Percentiles rank a stretch among this genome's conserved stretches.
Conservation (phyloP, 2,888 invertebrate species). For the Calliphora vomitoria region DNA sequence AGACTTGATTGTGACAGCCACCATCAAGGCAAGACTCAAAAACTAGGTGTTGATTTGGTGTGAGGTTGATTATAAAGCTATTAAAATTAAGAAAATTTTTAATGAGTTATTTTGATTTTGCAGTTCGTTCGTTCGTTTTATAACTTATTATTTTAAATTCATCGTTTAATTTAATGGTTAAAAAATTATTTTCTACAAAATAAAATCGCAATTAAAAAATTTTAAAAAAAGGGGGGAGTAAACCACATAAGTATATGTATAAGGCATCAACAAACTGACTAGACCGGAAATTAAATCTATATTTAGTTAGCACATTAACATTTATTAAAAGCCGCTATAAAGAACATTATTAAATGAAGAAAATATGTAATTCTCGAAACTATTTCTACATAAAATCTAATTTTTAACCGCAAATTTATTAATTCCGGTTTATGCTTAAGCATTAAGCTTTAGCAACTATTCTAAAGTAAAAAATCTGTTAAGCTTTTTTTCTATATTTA, state of each 20-base stretch:
- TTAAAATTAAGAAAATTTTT: slow-evolving; percentile 66
- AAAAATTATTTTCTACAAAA: slow-evolving; percentile 48
- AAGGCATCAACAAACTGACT: neutral
- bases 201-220: slow-evolving; percentile 41
- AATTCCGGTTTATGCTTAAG: too few species aligned
- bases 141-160: slow-evolving; percentile 60
- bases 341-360: neutral
- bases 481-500: too few species aligned
- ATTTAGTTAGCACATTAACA: neutral
- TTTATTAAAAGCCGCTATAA: neutral
- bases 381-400: too few species aligned
- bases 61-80: slow-evolving; percentile 72
- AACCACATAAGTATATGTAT: neutral
- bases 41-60: slow-evolving; percentile 73
- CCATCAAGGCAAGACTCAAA: slow-evolving; percentile 42
- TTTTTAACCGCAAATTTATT: too few species aligned
- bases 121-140: neutral
- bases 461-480: too few species aligned
- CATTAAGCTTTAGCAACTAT: too few species aligned
- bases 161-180: slow-evolving; percentile 65
- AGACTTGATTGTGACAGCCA: neutral
- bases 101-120: slow-evolving; percentile 64
- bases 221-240: neutral
- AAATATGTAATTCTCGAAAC: too few species aligned
- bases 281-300: slow-evolving; percentile 40